phyloP scores from a whole-genome alignment of 2,888 invertebrate genomes.

The Geophilus truncorum region DNA sequence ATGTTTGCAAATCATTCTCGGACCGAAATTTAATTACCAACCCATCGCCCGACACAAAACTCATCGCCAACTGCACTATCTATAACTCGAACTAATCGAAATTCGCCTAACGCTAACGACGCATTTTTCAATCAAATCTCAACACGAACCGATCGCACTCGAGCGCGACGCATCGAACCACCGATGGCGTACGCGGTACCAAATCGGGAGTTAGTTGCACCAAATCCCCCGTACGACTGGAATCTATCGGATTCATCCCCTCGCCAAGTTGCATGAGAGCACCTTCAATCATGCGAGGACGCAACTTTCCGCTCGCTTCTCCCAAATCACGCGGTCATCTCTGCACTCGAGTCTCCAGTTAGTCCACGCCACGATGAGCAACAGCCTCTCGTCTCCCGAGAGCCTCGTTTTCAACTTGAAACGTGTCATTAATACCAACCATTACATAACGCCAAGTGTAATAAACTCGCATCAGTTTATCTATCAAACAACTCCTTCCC shows the following conservation, averaged over 20 bases:
- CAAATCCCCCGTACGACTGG: background rate
- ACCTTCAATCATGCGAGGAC: constrained; percentile 4
- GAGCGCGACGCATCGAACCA: too few species aligned
- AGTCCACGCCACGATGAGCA: background rate
- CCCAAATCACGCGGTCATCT: constrained; percentile 9
- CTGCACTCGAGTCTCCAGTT: constrained; percentile 6
- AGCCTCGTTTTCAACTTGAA: constrained; percentile 4
- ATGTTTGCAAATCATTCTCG: background rate
- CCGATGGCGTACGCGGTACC: too few species aligned
- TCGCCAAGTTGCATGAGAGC: background rate
- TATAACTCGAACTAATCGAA: background rate
- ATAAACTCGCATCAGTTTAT: constrained; percentile 1
- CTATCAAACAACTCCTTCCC: background rate
- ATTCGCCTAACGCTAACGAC: background rate
- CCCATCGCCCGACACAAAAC: background rate
- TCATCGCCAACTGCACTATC: background rate
- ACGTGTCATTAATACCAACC: constrained; percentile 4
- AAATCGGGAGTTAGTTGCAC: background rate
- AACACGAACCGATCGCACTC: too few species aligned
- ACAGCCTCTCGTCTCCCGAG: background rate
- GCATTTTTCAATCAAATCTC: background rate
- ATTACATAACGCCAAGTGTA: background rate
- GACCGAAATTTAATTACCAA: background rate
- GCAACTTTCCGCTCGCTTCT: background rate
- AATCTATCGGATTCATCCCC: constrained; percentile 4